A percentile compares a stretch with the other conserved stretches of the same genome.
Conservation (phyloP, 2,888 invertebrate species). For the Cephus sareptanus region DNA sequence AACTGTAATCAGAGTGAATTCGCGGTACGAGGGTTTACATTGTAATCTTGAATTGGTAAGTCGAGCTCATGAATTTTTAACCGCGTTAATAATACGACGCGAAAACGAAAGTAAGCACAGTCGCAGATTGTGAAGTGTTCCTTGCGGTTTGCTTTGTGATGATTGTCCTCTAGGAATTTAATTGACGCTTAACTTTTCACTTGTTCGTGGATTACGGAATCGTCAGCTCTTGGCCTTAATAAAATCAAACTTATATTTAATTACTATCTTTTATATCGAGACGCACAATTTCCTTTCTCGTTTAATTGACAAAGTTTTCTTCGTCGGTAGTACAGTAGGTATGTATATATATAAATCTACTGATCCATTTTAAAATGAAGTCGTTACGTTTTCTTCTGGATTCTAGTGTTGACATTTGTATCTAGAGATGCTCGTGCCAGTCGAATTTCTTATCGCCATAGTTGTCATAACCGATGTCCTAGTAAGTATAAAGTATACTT, state of each 20-base stretch:
- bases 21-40: background rate
- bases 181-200: background rate
- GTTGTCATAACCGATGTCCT: conserved; percentile 30
- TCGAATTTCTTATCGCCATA: conserved; percentile 29
- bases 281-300: background rate
- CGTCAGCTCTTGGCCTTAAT: background rate
- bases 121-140: background rate
- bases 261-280: background rate
- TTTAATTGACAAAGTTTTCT: background rate
- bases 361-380: background rate
- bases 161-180: background rate
- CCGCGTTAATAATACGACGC: background rate
- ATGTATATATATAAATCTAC: background rate
- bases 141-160: background rate
- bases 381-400: background rate
- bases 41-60: background rate
- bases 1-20: background rate
- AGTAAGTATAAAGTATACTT: conserved; percentile 18
- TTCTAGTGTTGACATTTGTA: background rate
- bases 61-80: background rate
- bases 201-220: background rate
- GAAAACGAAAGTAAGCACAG: background rate
- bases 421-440: conserved; percentile 1
- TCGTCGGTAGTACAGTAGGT: background rate
- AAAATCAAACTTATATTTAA: background rate